phyloP scores from a whole-genome alignment of 2,797 vertebrate genomes.

The Oreonectes daqikongensis region DNA sequence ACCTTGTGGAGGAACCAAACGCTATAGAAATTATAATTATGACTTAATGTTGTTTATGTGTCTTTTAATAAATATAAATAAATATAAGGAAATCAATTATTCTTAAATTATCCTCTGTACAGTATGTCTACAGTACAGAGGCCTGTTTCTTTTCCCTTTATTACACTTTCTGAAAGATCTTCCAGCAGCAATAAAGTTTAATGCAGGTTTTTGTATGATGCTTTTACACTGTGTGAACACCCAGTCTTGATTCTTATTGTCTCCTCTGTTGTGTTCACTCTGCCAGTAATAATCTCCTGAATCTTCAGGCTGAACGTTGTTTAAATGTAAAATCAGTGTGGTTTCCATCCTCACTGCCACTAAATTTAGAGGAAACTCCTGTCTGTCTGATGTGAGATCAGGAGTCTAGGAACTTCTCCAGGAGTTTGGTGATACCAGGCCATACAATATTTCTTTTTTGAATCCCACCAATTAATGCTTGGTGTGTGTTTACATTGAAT shows the following conservation, averaged over 20 bases:
- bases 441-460: neutral
- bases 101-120: too few species aligned
- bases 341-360: constrained; percentile 53
- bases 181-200: too few species aligned
- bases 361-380: constrained; percentile 58
- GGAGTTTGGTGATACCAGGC: constrained; percentile 65
- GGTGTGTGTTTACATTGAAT: constrained; percentile 55
- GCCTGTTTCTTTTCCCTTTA: too few species aligned
- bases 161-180: too few species aligned
- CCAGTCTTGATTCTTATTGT: neutral
- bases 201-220: constrained; percentile 60
- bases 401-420: constrained; percentile 60
- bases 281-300: constrained; percentile 57
- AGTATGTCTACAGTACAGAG: too few species aligned
- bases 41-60: too few species aligned
- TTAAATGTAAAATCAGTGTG: constrained; percentile 52
- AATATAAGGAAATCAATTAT: too few species aligned
- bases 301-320: constrained; percentile 60
- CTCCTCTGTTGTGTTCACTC: neutral
- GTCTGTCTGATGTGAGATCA: constrained; percentile 9
- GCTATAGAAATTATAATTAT: too few species aligned
- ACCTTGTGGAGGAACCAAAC: too few species aligned
- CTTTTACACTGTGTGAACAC: constrained; percentile 57
- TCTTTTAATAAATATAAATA: too few species aligned
- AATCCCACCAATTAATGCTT: neutral